Evolutionary conservation across 92 coral and sea anemone genomes (phyloP), one percentile per base, ranked within the genome.

Genomic region (Bergia puertoricense): DNA sequence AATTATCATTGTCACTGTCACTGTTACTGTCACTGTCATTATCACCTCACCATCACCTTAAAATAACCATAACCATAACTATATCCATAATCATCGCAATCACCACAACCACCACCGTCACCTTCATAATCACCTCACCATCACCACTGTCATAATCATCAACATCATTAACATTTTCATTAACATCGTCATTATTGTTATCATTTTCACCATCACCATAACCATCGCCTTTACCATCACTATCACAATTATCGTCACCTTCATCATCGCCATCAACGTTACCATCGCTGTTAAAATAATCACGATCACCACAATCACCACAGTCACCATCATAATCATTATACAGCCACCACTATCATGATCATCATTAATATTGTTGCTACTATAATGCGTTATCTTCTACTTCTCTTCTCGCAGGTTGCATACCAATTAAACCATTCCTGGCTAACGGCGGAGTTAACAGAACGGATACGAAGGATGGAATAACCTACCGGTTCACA

Each of bases 401-500:
- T 30, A 22, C 11, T 77, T 77, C 48, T 18, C 44, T 30, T 18
- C 54, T 39, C 42, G 22, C 76, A 82, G 86, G 86, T 67, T 82
- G 86, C 62, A 45, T 82, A 45, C 86, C 86, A 6, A 54, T 82
- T 42, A 3, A n/a, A 22, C 59, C 86, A 7, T 20, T 2, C 14
- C 2, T 82, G 4, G 8, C 74, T 42, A 82, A 82, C 75, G 86
- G 86, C 20, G 11, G 8, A 43, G 43, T 82, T 23, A 45, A 22
- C 37, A 82, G 86, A 67, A 66, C 11, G n/a, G 86, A 93, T 77
- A 91, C 89, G 10, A 74, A 86, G 3, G 44, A 56, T 14, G 89
- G 90, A n/a, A 93, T 91, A 2, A 81, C 42, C 20, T 91, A 91
- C 83, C 45, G 59, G 10, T 82, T 82, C 56, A 65, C 59, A n/a